phyloP scores from a whole-genome alignment of 2,888 invertebrate species.

The Carterocephalus palaemon region DNA sequence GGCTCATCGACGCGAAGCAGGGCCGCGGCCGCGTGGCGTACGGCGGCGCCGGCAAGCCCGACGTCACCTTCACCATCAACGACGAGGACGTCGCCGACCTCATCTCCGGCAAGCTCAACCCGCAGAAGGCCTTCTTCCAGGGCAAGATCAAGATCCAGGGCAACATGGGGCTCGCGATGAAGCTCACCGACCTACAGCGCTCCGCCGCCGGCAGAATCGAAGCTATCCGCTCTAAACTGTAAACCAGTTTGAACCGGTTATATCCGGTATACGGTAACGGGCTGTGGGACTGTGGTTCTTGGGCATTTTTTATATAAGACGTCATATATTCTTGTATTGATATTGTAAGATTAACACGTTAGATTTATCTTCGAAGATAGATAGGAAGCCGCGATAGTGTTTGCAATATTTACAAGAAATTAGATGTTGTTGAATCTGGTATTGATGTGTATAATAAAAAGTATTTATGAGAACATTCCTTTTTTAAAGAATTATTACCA shows the following conservation, averaged over 20 bases:
- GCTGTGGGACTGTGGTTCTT: conserved; percentile 27
- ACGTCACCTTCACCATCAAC: conserved; percentile 92
- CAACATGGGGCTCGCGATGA: conserved; percentile 98
- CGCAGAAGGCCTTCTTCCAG: conserved; percentile 97
- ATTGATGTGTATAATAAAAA: too few species aligned
- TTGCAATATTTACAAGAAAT: too few species aligned
- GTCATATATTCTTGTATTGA: too few species aligned
- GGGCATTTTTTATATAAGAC: conserved; percentile 24
- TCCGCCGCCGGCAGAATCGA: conserved; percentile 86
- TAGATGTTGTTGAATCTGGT: not conserved
- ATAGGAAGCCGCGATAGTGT: too few species aligned
- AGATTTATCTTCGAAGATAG: not conserved
- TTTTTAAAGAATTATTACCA: too few species aligned
- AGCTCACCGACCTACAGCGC: conserved; percentile 89
- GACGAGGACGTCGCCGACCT: conserved; percentile 94
- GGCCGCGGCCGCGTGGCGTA: conserved; percentile 92
- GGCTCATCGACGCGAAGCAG: conserved; percentile 95
- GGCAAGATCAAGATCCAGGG: conserved; percentile 98
- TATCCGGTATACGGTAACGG: conserved; percentile 33
- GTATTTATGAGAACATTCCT: too few species aligned
- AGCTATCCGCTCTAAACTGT: conserved; percentile 85
- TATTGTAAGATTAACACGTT: not conserved
- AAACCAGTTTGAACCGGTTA: conserved; percentile 47
- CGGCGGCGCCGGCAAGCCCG: conserved; percentile 90
- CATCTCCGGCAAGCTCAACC: conserved; percentile 93